A percentile compares a stretch with the other conserved stretches of the same genome.
phyloP scores from a whole-genome alignment of 2,797 vertebrate species.

The Moxostoma hubbsi region DNA sequence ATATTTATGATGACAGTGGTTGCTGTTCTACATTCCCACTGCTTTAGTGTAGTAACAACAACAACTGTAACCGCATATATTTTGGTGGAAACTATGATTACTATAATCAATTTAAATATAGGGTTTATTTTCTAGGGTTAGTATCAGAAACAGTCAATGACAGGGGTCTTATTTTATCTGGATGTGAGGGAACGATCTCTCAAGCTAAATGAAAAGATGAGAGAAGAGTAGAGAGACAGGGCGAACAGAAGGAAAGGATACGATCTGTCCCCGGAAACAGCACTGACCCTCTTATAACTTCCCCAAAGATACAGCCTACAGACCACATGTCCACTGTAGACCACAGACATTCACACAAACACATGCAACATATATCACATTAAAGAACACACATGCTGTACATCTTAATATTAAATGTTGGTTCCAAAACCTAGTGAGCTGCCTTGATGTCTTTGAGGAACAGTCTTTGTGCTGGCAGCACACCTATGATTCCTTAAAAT shows the following conservation, averaged over 20 bases:
- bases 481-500: background rate
- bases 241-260: conserved; percentile 83
- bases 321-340: conserved; percentile 98
- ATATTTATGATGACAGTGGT: too few relatives aligned
- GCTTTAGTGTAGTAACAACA: too few relatives aligned
- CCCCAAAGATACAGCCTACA: conserved; percentile 99
- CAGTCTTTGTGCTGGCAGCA: background rate
- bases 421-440: background rate
- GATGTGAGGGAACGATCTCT: too few relatives aligned
- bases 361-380: conserved; percentile 15
- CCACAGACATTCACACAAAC: conserved; percentile 40
- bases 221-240: background rate
- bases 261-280: conserved; percentile 97
- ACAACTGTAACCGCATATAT: too few relatives aligned
- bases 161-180: too few relatives aligned
- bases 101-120: too few relatives aligned
- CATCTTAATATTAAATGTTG: background rate
- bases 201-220: too few relatives aligned
- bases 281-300: conserved; percentile 98
- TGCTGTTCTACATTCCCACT: too few relatives aligned
- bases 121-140: too few relatives aligned
- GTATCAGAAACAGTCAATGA: too few relatives aligned
- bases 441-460: background rate
- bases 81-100: too few relatives aligned
- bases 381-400: background rate